Conservation (phyloP, 2,797 vertebrate genomes). For the Chanos chanos region DNA sequence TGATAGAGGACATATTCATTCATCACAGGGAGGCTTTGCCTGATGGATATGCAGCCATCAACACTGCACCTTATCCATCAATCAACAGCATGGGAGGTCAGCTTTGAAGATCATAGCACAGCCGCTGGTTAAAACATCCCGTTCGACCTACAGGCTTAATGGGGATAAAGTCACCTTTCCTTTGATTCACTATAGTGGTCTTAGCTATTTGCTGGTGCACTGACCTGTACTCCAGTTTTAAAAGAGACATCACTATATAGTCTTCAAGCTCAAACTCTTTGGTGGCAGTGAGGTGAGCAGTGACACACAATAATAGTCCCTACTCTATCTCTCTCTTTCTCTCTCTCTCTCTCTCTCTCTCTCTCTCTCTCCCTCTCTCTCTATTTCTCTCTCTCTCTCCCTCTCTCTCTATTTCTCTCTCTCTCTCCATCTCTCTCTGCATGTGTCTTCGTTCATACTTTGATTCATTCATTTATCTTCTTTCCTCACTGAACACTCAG, state of each 20-base stretch:
- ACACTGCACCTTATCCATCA: conserved; percentile 62
- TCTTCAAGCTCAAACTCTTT: background rate
- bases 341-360: too few species aligned
- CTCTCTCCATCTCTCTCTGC: too few species aligned
- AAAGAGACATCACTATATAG: background rate
- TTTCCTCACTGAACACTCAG: too few species aligned
- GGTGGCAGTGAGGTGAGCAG: background rate
- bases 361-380: too few species aligned
- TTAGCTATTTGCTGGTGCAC: conserved; percentile 9
- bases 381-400: too few species aligned
- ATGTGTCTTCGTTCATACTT: too few species aligned
- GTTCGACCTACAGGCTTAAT: conserved; percentile 40
- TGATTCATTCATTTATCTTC: too few species aligned
- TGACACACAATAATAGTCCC: too few species aligned
- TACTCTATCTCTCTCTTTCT: too few species aligned
- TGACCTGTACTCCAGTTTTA: conserved; percentile 14
- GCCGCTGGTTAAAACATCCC: conserved; percentile 47
- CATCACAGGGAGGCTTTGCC: conserved; percentile 63
- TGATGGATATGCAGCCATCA: conserved; percentile 73
- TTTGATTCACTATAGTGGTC: conserved; percentile 33
- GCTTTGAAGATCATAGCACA: conserved; percentile 74
- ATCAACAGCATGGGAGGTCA: conserved; percentile 65
- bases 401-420: too few species aligned
- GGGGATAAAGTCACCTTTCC: conserved; percentile 35
- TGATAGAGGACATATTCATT: conserved; percentile 78